Evolutionary conservation across 2,888 invertebrate species (phyloP), one percentile per base, ranked within the genome.

Genomic region (Drosophila robusta): DNA sequence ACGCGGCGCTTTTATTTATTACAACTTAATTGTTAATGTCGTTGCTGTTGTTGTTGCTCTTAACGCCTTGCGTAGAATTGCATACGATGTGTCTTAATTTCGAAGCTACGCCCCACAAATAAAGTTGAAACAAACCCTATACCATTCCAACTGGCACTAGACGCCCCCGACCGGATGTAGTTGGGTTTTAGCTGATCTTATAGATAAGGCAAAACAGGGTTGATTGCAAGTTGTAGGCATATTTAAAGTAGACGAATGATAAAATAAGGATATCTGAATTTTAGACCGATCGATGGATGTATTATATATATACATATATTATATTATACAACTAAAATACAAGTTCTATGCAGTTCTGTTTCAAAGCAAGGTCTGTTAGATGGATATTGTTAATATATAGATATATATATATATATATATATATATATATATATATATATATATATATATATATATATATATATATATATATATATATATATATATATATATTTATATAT

Each of bases 21-120:
- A 75, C 85, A 79, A 75, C 75, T 87, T 85, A 87, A 85, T 87
- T 87, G 77, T 78, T 71, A 73, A 71, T 65, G 69, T 75, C 57
- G 18, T 65, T 65, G 18, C 1, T 29, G 29, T 29, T 29, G 29
- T 68, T 58, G 9, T 52, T 24, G 52, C 34, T 56, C 41, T 74
- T 55, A 67, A 63, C 62, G 67, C 70, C 61, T 66, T 3, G 11
- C 42, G 26, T 34, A n/a, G 11, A 6, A 29, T 22, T 38, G 14
- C 51, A 47, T 24, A 32, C 57, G 41, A 68, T 73, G 82, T 78
- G 70, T 86, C 80, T 84, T 83, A 29, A 84, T 86, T 80, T 61
- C 41, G 18, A 38, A 58, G 39, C 11, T 61, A 70, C 72, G 71
- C 75, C 74, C 77, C 6, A 7, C 18, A 18, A 60, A 65, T 60